Evolutionary conservation across 2,888 invertebrate genomes (phyloP).

Genomic region (Chironomus riparius): DNA sequence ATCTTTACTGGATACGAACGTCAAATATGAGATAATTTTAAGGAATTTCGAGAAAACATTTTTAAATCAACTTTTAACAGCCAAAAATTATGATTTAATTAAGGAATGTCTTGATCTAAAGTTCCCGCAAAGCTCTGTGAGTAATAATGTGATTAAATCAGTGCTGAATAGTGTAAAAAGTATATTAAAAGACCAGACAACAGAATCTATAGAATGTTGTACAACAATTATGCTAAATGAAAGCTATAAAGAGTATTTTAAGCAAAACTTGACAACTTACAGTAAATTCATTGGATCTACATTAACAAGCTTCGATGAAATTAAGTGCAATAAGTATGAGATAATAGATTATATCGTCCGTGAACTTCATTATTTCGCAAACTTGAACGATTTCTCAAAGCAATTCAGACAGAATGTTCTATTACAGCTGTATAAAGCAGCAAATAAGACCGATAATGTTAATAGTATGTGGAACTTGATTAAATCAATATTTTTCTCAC

Average conservation of each 20-base stretch:
- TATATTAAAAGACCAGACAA: background rate
- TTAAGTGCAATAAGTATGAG: background rate
- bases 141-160: background rate
- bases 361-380: slow-evolving; percentile 6
- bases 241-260: slow-evolving; percentile 13
- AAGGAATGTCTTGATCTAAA: background rate
- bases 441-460: background rate
- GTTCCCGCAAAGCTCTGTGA: background rate
- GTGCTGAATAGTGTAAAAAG: background rate
- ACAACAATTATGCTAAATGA: background rate
- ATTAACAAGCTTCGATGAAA: background rate
- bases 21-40: background rate
- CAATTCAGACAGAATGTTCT: background rate
- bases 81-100: background rate
- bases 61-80: background rate
- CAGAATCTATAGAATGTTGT: background rate
- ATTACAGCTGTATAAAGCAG: background rate
- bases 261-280: background rate
- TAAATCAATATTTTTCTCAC: background rate
- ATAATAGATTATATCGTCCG: background rate
- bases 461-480: background rate
- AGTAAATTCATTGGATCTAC: background rate
- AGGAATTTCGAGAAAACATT: background rate
- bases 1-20: background rate
- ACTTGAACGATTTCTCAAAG: background rate